A percentile compares a stretch with the other conserved stretches of the same genome.
These are phyloP conservation scores for Epinephelus malabaricus DNA, from an alignment of 2,797 vertebrate species.

Conservation along the genomic window DNA sequence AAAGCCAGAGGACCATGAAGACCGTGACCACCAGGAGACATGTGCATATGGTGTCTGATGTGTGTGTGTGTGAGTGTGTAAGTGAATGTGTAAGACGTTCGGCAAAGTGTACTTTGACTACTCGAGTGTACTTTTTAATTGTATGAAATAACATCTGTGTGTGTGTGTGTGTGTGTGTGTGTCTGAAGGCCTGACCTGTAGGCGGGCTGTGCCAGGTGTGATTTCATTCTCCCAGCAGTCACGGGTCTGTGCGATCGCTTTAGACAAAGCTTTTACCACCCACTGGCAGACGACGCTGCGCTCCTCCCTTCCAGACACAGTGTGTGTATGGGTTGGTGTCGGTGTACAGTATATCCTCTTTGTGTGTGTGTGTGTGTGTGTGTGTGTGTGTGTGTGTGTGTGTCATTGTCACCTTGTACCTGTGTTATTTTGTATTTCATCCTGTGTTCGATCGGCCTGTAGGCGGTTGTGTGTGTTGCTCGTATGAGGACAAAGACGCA, in stretches of 20 bases:
- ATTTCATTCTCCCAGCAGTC: conserved; percentile 74
- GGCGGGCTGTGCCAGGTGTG: conserved; percentile 72
- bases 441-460: conserved; percentile 29
- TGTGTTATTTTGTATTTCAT: conserved; percentile 36
- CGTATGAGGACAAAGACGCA: conserved; percentile 16
- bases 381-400: conserved; percentile 22
- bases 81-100: conserved; percentile 24
- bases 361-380: conserved; percentile 21
- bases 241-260: conserved; percentile 75
- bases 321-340: conserved; percentile 30
- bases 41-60: conserved; percentile 40
- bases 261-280: conserved; percentile 72
- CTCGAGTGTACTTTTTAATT: conserved; percentile 53
- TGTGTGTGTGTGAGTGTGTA: conserved; percentile 9
- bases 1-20: conserved; percentile 61
- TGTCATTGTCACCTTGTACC: conserved; percentile 50
- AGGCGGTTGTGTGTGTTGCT: conserved; percentile 25
- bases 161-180: conserved; percentile 33
- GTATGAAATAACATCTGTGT: conserved; percentile 15
- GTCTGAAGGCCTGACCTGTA: conserved; percentile 33
- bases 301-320: conserved; percentile 46
- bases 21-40: conserved; percentile 56
- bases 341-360: conserved; percentile 26
- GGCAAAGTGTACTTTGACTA: conserved; percentile 58
- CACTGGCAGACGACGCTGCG: conserved; percentile 43